Conservation (phyloP, 2,888 invertebrate species). For the Eupeodes luniger region DNA sequence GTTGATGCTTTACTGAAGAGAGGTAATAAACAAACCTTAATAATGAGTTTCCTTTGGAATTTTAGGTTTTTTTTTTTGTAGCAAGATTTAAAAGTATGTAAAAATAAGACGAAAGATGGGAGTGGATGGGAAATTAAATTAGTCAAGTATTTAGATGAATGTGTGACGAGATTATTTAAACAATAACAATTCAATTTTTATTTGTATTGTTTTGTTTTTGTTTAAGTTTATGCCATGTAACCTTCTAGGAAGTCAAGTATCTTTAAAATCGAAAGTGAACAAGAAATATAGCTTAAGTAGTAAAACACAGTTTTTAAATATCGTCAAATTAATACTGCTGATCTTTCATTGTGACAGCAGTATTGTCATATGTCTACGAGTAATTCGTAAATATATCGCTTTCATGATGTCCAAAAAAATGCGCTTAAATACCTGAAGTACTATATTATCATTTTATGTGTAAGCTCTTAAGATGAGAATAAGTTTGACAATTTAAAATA, state of each 20-base stretch:
- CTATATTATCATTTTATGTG: too few species aligned
- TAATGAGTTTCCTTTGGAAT: slow-evolving; percentile 62
- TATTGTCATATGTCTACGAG: too few species aligned
- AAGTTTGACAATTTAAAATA: too few species aligned
- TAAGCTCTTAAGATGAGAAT: too few species aligned
- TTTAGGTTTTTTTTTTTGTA: neutral
- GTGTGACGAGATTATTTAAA: slow-evolving; percentile 50
- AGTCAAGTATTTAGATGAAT: slow-evolving; percentile 60
- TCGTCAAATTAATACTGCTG: too few species aligned
- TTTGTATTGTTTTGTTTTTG: slow-evolving; percentile 7
- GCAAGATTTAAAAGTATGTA: neutral
- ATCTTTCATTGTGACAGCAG: too few species aligned
- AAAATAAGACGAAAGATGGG: slow-evolving; percentile 16
- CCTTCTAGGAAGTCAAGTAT: slow-evolving; percentile 36
- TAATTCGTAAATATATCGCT: too few species aligned
- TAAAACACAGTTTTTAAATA: too few species aligned
- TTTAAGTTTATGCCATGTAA: slow-evolving; percentile 6
- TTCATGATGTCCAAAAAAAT: too few species aligned
- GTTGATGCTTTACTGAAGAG: slow-evolving; percentile 56
- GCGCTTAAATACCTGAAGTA: too few species aligned
- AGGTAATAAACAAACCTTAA: slow-evolving; percentile 41
- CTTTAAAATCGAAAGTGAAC: neutral
- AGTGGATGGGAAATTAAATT: slow-evolving; percentile 55
- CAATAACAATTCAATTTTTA: slow-evolving; percentile 49
- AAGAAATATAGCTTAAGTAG: neutral